Evolutionary conservation across 2,113 vertebrate genomes (phyloP), one percentile per base, ranked within the genome.

Genomic region (Pitta sordida): DNA sequence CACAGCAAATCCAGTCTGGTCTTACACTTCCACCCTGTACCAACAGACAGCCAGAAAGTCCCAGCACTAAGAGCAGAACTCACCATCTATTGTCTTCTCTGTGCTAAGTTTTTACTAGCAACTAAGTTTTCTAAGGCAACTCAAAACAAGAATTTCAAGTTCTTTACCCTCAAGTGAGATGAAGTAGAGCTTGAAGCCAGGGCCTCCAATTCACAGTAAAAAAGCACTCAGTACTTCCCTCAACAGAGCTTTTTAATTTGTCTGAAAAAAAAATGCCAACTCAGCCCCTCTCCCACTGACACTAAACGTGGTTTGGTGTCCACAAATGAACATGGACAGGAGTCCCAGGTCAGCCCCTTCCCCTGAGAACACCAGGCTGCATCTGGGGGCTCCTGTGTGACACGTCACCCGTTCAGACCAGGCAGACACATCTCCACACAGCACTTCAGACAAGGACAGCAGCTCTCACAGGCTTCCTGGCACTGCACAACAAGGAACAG

Each of bases 81-180:
- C 52, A 36, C 80, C 29, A 13, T 11, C 70, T 84, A 27, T 23
- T 19, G 8, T 55, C 74, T 83, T 26, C 43, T 85, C 71, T 78
- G 52, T 77, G 56, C 64, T 74, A 77, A 22, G 26, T 13, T 76
- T 80, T 86, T 18, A 76, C 52, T 14, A 86, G 71, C 63, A 79
- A 88, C 6, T 84, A 85, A 32, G 34, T 80, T 86, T 94, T 73
- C 78, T 78, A 96, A 95, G 69, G 86, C 84, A 91, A 70, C 44
- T 76, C 63, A 53, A 80, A 85, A 12, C 69, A 78, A 63, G 34
- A 65, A 62, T 67, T 71, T 84, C 16, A 65, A 71, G 67, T 77
- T 49, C 49, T 83, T 67, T 70, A 70, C 36, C 29, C 8, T 15
- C 10, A 51, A 51, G 34, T 36, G 44, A 92, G 83, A 69, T 9